phyloP scores from a whole-genome alignment of 2,113 vertebrate genomes.

The Trematocara macrostoma region DNA sequence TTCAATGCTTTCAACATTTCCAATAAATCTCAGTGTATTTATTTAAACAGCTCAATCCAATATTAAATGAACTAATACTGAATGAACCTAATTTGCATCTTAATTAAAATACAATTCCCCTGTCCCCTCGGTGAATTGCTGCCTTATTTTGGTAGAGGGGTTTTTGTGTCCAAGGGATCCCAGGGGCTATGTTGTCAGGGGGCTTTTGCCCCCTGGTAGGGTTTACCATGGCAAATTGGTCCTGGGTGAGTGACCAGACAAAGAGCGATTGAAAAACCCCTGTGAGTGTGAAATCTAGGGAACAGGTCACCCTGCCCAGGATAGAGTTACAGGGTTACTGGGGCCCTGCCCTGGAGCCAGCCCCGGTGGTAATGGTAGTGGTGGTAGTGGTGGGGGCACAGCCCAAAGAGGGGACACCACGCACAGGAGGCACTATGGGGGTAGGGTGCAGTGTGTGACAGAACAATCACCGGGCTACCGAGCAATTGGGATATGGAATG shows the following conservation, averaged over 20 bases:
- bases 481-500: background rate
- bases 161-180: background rate
- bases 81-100: background rate
- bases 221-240: background rate
- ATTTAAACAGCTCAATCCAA: background rate
- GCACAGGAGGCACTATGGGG: background rate
- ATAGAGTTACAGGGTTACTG: background rate
- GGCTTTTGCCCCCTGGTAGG: background rate
- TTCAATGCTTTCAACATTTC: background rate
- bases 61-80: background rate
- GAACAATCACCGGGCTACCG: background rate
- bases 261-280: background rate
- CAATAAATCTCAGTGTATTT: background rate
- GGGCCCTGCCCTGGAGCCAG: background rate
- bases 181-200: background rate
- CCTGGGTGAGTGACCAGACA: background rate
- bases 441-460: background rate
- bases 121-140: background rate
- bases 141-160: background rate
- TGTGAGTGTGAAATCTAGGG: background rate
- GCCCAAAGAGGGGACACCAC: background rate
- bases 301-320: background rate
- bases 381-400: background rate
- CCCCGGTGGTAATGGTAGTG: fast-evolving
- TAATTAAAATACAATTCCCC: background rate